These are phyloP conservation scores for Diarsia mendica DNA, from an alignment of 2,888 invertebrate genomes.

Conservation along the genomic window DNA sequence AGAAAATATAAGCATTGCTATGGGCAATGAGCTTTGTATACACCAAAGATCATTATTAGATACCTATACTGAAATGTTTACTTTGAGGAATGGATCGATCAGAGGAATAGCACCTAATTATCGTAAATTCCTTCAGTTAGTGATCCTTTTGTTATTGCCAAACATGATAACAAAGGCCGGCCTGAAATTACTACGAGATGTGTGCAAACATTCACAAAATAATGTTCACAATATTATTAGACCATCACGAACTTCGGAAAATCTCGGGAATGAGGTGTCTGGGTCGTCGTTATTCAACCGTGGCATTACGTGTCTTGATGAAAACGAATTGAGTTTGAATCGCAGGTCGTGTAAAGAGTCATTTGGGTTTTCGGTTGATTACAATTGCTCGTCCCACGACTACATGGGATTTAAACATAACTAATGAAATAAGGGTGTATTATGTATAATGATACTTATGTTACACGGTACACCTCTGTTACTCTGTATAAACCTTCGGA, in stretches of 20 bases:
- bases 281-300: constrained; percentile 23
- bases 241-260: constrained; percentile 33
- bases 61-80: not conserved
- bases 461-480: not conserved
- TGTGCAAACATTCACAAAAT: constrained; percentile 26
- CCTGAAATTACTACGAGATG: constrained; percentile 31
- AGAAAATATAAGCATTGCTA: no score
- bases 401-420: not conserved
- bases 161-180: constrained; percentile 21
- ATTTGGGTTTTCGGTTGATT: not conserved
- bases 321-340: not conserved
- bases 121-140: constrained; percentile 29
- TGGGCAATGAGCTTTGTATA: no score
- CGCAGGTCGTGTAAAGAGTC: not conserved
- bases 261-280: constrained; percentile 37
- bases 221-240: constrained; percentile 42
- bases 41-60: not conserved
- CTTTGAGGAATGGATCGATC: constrained; percentile 7
- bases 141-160: constrained; percentile 49
- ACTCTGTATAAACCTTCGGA: not conserved
- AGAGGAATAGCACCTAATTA: not conserved
- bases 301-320: not conserved
- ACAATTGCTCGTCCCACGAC: not conserved
- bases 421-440: not conserved
- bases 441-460: no score